Evolutionary conservation across 2,888 invertebrate species (phyloP), one percentile per base, ranked within the genome.

Genomic region (Hylaea fasciaria): DNA sequence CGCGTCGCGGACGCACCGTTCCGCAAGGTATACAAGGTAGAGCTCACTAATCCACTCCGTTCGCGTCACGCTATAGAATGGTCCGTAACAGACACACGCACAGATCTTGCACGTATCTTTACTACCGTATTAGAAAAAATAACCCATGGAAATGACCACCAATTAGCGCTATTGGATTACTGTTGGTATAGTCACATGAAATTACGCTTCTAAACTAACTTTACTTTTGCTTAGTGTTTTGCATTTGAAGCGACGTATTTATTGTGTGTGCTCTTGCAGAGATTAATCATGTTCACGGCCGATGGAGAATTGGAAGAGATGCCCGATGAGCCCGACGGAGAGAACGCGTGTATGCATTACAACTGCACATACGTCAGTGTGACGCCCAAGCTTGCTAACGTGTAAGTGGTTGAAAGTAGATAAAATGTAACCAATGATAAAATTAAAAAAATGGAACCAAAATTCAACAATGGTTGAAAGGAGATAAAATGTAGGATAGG

Each of bases 1-100:
- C 78, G 82, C 35, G 70, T 80, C 8, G 62, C 77, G 0, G 87
- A 88, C 50, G 83, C 87, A 47, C 89, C 89, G 60, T 90, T 87
- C 82, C 85, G 87, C 69, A 91, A 90, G 88, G 90, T 91, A 87
- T 86, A 83, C 83, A 85, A 89, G 87, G 89, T 89, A 89, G 82
- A 70, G 65, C 64, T 74, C 72, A 70, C 66, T 55, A 69, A 69
- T 54, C 52, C 64, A 68, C 68, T 64, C 43, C 61, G 37, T 57
- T 57, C 51, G 59, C 54, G 52, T 43, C 60, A 53, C 46, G 66
- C 66, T 67, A 68, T 35, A 47, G 62, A 58, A 12, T 55, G 58
- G 57, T 55, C 22, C 32, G 17, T 22, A 16, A 52, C 50, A 57
- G 12, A 22, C 41, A 52, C 49, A 50, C 57, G 54, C 57, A 55